Conservation (phyloP, 2,797 vertebrate species). For the Tenualosa ilisha region DNA sequence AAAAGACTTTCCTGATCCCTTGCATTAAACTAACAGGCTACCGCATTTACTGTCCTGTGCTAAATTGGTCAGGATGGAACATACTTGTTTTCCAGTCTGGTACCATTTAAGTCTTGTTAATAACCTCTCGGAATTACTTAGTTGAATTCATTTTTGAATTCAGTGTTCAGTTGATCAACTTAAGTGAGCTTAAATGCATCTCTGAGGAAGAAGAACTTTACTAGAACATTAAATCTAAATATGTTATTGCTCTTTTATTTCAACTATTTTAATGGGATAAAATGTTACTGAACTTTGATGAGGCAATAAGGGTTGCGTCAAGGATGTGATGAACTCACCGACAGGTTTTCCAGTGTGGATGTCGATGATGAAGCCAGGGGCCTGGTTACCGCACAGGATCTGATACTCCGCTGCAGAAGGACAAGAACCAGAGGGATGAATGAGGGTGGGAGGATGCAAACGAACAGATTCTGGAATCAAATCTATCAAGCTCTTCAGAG, state of each 20-base stretch:
- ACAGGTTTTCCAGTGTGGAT: slow-evolving; percentile 89
- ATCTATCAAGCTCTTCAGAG: neutral
- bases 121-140: neutral
- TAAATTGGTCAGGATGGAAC: neutral
- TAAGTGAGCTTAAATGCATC: neutral
- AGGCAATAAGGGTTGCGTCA: too few species aligned
- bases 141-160: neutral
- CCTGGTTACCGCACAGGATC: slow-evolving; percentile 88
- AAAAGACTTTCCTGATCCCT: neutral
- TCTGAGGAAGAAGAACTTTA: neutral
- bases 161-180: neutral
- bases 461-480: neutral
- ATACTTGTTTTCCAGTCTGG: neutral
- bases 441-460: neutral
- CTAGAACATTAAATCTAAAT: neutral
- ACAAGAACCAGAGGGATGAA: neutral
- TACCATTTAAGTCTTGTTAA: neutral
- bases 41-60: neutral
- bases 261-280: neutral
- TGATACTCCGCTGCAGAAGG: slow-evolving; percentile 83
- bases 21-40: neutral
- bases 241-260: neutral
- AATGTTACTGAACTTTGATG: neutral
- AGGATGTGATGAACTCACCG: slow-evolving; percentile 69
- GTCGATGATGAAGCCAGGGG: slow-evolving; percentile 89